Base-by-base conservation (phyloP, 1,140 invertebrate species). In the Dinoponera quadriceps region DNA sequence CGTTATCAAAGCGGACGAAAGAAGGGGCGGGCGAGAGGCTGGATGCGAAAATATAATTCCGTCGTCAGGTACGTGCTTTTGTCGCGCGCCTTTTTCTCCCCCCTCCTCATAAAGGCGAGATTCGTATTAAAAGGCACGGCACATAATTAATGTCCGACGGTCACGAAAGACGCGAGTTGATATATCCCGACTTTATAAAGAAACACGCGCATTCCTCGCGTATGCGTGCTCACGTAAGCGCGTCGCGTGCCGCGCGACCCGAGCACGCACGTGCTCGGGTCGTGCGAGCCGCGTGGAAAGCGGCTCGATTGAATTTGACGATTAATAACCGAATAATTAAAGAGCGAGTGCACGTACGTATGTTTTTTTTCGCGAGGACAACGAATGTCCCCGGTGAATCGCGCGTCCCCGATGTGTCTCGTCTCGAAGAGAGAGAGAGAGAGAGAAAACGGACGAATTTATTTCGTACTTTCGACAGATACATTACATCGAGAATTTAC, bases 101-200 rank as follows among this genome's bases (percentile, higher is more conserved):
- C 51, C 38, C 3, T 22, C 44, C 60, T 74, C 80, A 63, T 75
- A 86, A 88, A 86, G 72, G 57, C 75, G 81, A 73, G 75, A 84
- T 85, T 83, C 84, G 69, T 84, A 89, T 89, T 88, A 88, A 89
- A 89, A 63, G 75, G 69, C 75, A 88, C 65, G 86, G 63, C 60
- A 71, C 51, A 66, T 88, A 88, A 89, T 89, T 89, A 88, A 85
- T 89, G 87, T 59, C 68, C 25, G 57, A 54, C 68, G 20, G 86
- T 89, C 87, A 89, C 87, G 87, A 84, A 78, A 65, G 69, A 60
- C 62, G 54, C 60, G 57, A 54, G 77, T 2, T 63, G 66, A 65
- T 48, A 80, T 18, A 66, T 80, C 44, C 75, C 33, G 69, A 63
- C 68, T 87, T 77, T 84, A 68, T 44, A 60, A 66, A 85, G 83